Conservation (phyloP, 2,797 vertebrate genomes). For the Xyrichtys novacula region DNA sequence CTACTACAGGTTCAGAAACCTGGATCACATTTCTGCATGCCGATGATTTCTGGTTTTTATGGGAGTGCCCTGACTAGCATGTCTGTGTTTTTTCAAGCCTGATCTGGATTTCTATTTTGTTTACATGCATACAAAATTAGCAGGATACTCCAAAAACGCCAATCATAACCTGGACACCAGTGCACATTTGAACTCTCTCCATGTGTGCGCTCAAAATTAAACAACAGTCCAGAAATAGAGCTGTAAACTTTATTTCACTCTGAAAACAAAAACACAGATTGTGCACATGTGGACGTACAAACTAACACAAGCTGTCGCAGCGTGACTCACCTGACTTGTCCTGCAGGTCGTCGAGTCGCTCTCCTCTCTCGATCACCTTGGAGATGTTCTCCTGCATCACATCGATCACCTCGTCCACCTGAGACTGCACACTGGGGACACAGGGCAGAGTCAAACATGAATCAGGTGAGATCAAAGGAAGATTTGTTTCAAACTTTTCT, state of each 20-base stretch:
- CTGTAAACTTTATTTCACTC: no score
- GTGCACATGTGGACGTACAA: not conserved
- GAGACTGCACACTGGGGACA: constrained; percentile 92
- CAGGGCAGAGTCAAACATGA: not conserved
- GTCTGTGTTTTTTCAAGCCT: not conserved
- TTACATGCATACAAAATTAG: not conserved
- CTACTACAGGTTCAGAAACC: not conserved
- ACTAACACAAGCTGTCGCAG: not conserved
- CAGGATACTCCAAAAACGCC: no score
- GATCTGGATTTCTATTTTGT: not conserved
- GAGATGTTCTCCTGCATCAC: constrained; percentile 99
- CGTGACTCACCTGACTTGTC: constrained; percentile 94
- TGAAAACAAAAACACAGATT: not conserved
- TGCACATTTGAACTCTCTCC: not conserved
- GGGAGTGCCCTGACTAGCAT: not conserved
- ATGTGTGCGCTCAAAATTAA: constrained; percentile 2
- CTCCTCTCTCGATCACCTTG: constrained; percentile 97
- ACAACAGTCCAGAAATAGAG: constrained; percentile 3
- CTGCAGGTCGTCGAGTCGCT: constrained; percentile 96
- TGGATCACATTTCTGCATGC: no score
- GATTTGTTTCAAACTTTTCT: not conserved
- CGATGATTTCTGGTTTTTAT: not conserved
- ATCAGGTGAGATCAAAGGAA: not conserved
- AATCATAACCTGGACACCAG: not conserved
- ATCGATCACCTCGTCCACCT: constrained; percentile 98